Evolutionary conservation across 2,888 invertebrate genomes (phyloP), one percentile per base, ranked within the genome.

Genomic region (Hydrotaea diabolus): DNA sequence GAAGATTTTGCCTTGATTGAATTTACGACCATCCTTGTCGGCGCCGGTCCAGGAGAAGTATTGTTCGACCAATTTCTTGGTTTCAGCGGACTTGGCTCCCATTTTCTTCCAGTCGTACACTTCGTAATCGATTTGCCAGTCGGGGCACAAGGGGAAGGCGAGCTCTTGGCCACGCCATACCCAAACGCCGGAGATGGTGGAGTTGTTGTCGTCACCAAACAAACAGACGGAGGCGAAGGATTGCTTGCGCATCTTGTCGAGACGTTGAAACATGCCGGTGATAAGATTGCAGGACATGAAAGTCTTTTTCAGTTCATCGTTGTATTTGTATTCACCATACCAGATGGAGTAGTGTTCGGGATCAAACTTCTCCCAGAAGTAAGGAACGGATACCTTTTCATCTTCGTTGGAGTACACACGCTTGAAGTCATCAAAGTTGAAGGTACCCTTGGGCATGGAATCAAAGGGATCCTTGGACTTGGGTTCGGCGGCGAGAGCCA

Each of bases 251-350:
- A n/a, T n/a, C n/a, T n/a, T n/a, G n/a, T n/a, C n/a, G n/a, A n/a
- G n/a, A n/a, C n/a, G n/a, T n/a, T n/a, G n/a, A n/a, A n/a, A n/a
- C 98, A 99, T 98, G 88, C 99, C 98, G 86, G 96, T 95, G 91
- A 99, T 98, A 81, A 99, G 95, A n/a, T n/a, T n/a, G n/a, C n/a
- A 98, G 92, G 98, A 98, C 99, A 99, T 99, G 94, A 98, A 99
- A 62, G 96, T 95, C 93, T 97, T 96, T 86, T 96, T 94, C 23
- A 99, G 94, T 92, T 99, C 99, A 83, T 98, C 98, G n/a, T n/a
- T n/a, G n/a, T n/a, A 99, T 93, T 98, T 98, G 94, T 99, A 99
- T 94, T 99, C 98, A 75, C 97, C 96, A 87, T 94, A 95, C 99
- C 99, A 99, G 93, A 99, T 98, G 85, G 98, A 98, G 93, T 98